Evolutionary conservation across 2,797 vertebrate species (phyloP).

Genomic region (Typhlichthys subterraneus): DNA sequence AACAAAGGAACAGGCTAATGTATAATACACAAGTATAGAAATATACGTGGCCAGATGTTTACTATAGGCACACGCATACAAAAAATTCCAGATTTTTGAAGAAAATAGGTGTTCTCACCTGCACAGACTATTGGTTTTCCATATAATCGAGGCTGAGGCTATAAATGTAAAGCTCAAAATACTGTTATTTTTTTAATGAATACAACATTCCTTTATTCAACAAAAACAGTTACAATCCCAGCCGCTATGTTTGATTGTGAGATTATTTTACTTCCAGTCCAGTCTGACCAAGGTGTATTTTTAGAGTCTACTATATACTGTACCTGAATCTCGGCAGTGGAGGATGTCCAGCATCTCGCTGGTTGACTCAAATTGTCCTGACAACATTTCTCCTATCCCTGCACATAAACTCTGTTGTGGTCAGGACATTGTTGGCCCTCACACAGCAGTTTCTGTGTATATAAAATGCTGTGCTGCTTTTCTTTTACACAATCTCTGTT

Average conservation of each 20-base stretch:
- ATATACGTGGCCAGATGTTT: constrained; percentile 20
- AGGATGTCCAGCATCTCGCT: constrained; percentile 67
- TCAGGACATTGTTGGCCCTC: constrained; percentile 35
- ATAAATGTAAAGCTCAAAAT: constrained; percentile 14
- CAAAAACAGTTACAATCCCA: too few relatives aligned
- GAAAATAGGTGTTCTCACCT: constrained; percentile 69
- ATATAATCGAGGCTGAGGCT: constrained; percentile 38
- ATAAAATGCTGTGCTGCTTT: too few relatives aligned
- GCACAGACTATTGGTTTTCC: constrained; percentile 47
- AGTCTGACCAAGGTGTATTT: constrained; percentile 54
- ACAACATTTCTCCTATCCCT: constrained; percentile 63
- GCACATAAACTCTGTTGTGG: constrained; percentile 56
- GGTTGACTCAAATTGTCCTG: constrained; percentile 63
- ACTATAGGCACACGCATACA: constrained; percentile 2
- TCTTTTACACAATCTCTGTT: too few relatives aligned
- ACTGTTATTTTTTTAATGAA: background rate
- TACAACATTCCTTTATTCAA: too few relatives aligned
- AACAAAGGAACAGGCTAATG: constrained; percentile 8
- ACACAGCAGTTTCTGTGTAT: constrained; percentile 27
- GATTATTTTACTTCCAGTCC: too few relatives aligned
- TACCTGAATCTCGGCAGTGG: constrained; percentile 56
- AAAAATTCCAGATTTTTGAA: constrained; percentile 45
- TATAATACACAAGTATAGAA: constrained; percentile 15
- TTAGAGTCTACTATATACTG: constrained; percentile 51
- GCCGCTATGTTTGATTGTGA: too few relatives aligned